Conservation (phyloP, 2,113 vertebrate species). For the Gracilinanus agilis region DNA sequence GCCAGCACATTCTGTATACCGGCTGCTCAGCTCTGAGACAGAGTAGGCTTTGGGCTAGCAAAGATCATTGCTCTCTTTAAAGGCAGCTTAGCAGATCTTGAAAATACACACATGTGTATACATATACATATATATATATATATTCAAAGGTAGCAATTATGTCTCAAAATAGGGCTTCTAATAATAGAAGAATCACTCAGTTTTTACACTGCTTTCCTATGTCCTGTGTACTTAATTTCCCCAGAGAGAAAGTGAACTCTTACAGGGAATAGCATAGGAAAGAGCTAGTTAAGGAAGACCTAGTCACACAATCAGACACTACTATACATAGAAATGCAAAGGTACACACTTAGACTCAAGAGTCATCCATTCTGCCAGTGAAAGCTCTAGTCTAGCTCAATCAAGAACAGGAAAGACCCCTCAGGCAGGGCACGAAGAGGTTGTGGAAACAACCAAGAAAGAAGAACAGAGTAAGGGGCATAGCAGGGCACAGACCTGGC, state of each 20-base stretch:
- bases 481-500: background rate
- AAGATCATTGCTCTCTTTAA: background rate
- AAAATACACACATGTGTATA: background rate
- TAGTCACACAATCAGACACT: background rate
- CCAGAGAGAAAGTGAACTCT: background rate
- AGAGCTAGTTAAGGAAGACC: background rate
- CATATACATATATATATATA: background rate
- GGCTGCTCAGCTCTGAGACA: slow-evolving; percentile 15
- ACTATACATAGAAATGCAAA: background rate
- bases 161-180: background rate
- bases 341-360: background rate
- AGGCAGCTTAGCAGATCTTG: slow-evolving; percentile 50
- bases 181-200: background rate
- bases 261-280: background rate
- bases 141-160: slow-evolving; percentile 8
- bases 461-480: background rate
- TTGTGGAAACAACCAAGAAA: background rate
- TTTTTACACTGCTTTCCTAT: background rate
- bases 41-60: background rate
- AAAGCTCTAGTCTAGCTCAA: background rate
- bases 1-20: background rate
- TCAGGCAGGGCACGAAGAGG: background rate
- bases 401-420: background rate
- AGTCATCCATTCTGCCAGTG: background rate
- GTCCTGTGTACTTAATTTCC: slow-evolving; percentile 1